phyloP scores from a whole-genome alignment of 2,888 invertebrate species.

The Cyaniris semiargus region DNA sequence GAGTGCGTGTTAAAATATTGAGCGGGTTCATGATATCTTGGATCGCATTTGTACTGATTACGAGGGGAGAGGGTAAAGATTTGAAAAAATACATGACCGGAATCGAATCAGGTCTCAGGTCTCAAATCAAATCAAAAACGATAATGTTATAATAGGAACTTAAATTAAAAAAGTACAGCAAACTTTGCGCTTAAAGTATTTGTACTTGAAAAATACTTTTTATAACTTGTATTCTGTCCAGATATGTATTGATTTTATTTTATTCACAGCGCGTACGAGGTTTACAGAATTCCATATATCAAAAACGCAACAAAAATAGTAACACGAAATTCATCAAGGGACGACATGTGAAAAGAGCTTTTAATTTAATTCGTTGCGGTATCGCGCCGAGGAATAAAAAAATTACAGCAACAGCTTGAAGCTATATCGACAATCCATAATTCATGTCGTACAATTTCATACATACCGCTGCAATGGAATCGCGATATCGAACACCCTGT shows the following conservation, averaged over 20 bases:
- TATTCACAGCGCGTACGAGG: background rate
- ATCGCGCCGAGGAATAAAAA: constrained; percentile 75
- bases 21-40: constrained; percentile 61
- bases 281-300: constrained; percentile 17
- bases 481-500: constrained; percentile 51
- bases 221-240: too few relatives aligned
- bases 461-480: constrained; percentile 58
- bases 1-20: constrained; percentile 75
- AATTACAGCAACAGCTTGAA: constrained; percentile 79
- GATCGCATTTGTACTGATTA: constrained; percentile 76
- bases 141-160: constrained; percentile 29
- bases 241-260: background rate
- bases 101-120: constrained; percentile 29
- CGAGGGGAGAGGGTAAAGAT: constrained; percentile 46
- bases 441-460: constrained; percentile 81
- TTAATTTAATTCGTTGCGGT: constrained; percentile 81
- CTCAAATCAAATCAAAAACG: constrained; percentile 38
- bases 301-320: constrained; percentile 55
- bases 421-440: constrained; percentile 81
- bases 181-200: too few relatives aligned
- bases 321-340: constrained; percentile 77
- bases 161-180: too few relatives aligned
- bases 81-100: constrained; percentile 49
- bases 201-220: too few relatives aligned
- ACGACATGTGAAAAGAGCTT: constrained; percentile 81